Evolutionary conservation across 1,140 invertebrate genomes (phyloP).

Genomic region (Drosophila gunungcola): DNA sequence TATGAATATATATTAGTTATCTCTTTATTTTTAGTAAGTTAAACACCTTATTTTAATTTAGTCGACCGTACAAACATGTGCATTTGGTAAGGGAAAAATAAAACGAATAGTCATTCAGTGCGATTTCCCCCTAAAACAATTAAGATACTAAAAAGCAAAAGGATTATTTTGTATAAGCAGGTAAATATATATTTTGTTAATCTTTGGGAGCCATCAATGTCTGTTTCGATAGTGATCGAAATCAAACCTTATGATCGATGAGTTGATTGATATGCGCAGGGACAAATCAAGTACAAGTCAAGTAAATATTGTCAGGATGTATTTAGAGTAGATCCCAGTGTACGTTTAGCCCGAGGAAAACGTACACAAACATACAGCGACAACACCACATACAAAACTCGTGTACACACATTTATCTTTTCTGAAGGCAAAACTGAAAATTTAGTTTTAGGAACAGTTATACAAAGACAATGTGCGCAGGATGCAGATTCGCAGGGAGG

Average conservation of each 20-base stretch:
- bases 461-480: conserved; percentile 61
- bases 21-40: too few relatives aligned
- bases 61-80: too few relatives aligned
- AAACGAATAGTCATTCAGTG: too few relatives aligned
- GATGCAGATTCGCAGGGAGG: conserved; percentile 24
- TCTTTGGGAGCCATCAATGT: conserved; percentile 7
- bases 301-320: conserved; percentile 7
- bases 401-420: conserved; percentile 52
- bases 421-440: conserved; percentile 60
- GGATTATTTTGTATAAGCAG: not conserved
- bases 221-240: conserved; percentile 11
- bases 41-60: too few relatives aligned
- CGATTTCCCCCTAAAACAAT: too few relatives aligned
- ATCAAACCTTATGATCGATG: conserved; percentile 29
- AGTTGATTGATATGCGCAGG: conserved; percentile 11
- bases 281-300: conserved; percentile 2
- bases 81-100: too few relatives aligned
- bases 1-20: too few relatives aligned
- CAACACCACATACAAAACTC: conserved; percentile 19
- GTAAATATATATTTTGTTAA: not conserved
- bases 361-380: not conserved
- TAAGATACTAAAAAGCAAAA: too few relatives aligned
- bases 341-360: conserved; percentile 34
- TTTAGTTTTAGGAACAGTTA: conserved; percentile 74
- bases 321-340: conserved; percentile 20